These are phyloP conservation scores for Arctocebus calabarensis DNA, from an alignment of 2,797 vertebrate species.

Conservation along the genomic window DNA sequence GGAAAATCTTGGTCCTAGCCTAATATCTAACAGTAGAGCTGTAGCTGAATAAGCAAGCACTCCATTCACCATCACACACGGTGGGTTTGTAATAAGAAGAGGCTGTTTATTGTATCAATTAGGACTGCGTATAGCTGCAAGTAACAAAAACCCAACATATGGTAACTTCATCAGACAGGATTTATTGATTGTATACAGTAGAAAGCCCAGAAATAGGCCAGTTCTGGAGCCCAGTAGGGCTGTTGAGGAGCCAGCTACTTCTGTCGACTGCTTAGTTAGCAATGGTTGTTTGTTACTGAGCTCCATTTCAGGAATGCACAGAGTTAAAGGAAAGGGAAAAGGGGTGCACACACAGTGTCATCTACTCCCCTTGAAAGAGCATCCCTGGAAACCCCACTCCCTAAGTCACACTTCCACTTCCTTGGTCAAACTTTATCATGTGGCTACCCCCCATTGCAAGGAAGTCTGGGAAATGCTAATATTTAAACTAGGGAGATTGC, in stretches of 20 bases:
- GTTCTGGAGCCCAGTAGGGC: neutral
- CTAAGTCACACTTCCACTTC: neutral
- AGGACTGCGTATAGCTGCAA: neutral
- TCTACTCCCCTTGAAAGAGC: neutral
- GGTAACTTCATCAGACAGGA: neutral
- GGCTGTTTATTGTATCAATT: neutral
- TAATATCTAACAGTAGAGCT: neutral
- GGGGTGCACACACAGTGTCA: rapidly evolving
- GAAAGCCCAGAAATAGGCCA: neutral
- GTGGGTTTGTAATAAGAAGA: neutral
- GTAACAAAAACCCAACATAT: neutral
- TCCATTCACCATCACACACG: neutral
- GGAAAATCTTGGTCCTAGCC: no score
- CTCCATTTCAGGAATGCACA: neutral
- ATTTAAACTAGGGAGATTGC: neutral
- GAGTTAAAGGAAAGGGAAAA: neutral
- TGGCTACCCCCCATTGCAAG: neutral
- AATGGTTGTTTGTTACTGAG: neutral
- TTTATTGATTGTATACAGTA: neutral
- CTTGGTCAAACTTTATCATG: neutral
- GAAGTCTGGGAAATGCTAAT: neutral
- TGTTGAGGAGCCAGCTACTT: neutral
- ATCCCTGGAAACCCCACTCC: neutral
- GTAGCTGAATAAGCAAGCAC: rapidly evolving
- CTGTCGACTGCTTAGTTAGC: rapidly evolving